Base-by-base conservation (phyloP, 1,140 invertebrate species). In the Andricus grossulariae region DNA sequence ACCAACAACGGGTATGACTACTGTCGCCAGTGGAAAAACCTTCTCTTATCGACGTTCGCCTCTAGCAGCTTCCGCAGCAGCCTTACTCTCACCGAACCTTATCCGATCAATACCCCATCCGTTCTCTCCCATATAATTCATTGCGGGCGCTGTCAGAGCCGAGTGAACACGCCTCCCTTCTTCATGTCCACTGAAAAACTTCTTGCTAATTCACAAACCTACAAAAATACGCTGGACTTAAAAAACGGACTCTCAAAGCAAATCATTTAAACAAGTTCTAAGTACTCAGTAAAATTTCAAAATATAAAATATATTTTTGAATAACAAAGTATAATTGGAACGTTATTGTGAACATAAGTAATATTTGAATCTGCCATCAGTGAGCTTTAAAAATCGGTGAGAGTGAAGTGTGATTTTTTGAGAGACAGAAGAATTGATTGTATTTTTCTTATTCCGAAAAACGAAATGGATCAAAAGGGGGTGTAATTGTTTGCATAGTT, bases 121-220 rank as follows among this genome's bases (percentile, higher is more conserved):
- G 21, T 32, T 66, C n/a, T 39, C 60, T 66, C 60, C 32, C 60
- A 16, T 10, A 39, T 25, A 3, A 39, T n/a, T 45, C 60, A 66
- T 66, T 66, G 60, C 45, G 60, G 60, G 60, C 60, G 60, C 60
- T 66, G 60, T 66, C 60, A 66, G 25, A 66, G 39, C 25, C 25
- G 3, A 16, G 60, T n/a, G 16, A 39, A 39, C 2, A 66, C 25
- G 8, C 16, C n/a, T 19, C 52, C 6, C 39, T 39, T 8, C n/a
- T n/a, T 16, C 7, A n/a, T 7, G 25, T n/a, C 60, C 32, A 16
- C 39, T 66, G 16, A 21, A 13, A 32, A 4, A 60, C 39, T 60
- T 15, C 16, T 32, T 60, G 25, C 5, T 32, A 32, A 5, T 32
- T 32, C 5, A 32, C 25, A 32, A 32, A 32, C 25, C 16, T 32